These are phyloP conservation scores for Eospalax fontanierii DNA, from an alignment of 2,797 vertebrate species.

Conservation along the genomic window DNA sequence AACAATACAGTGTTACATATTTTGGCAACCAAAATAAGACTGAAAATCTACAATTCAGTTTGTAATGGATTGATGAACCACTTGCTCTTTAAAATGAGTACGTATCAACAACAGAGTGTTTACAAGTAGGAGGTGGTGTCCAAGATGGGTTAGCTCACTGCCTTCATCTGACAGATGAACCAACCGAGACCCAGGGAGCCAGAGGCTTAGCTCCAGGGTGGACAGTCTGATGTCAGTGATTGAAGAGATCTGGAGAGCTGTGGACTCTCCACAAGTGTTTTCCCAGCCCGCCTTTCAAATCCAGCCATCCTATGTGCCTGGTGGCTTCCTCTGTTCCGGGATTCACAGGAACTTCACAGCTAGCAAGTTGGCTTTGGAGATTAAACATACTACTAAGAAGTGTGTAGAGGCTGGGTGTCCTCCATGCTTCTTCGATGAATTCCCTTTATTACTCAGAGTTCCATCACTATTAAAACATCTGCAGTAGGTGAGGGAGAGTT, in stretches of 20 bases:
- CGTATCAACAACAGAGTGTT: neutral
- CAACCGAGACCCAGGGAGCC: neutral
- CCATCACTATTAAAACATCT: neutral
- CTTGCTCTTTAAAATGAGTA: neutral
- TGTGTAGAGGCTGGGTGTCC: neutral
- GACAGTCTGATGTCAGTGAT: neutral
- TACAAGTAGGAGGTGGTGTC: neutral
- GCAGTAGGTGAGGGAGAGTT: neutral
- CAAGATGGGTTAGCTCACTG: neutral
- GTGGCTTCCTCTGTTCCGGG: neutral
- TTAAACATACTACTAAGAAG: neutral
- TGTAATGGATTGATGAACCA: neutral
- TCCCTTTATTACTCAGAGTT: neutral
- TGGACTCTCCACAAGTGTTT: neutral
- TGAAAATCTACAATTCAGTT: neutral
- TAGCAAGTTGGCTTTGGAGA: neutral
- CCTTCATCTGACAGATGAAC: neutral
- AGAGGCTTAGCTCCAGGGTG: neutral
- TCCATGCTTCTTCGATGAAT: neutral
- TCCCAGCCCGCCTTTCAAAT: neutral
- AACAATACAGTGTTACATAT: constrained; percentile 66
- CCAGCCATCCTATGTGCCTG: neutral
- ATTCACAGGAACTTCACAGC: neutral
- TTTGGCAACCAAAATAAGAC: constrained; percentile 72
- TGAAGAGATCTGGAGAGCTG: neutral